Evolutionary conservation across 2,113 vertebrate genomes (phyloP).

Genomic region (Megaleporinus macrocephalus): DNA sequence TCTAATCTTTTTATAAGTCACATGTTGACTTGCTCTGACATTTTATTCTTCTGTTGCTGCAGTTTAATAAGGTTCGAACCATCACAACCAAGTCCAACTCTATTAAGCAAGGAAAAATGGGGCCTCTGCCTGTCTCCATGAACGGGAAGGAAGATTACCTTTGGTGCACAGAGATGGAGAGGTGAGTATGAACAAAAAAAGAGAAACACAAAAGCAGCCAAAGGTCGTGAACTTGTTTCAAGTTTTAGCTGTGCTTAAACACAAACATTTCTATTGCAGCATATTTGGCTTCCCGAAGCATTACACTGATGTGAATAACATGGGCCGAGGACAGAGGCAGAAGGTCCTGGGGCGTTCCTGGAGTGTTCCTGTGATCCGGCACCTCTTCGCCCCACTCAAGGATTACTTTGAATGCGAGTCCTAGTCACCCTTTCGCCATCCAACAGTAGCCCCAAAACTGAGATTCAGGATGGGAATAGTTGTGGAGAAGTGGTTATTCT

Average conservation of each 20-base stretch:
- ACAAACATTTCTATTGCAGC: slow-evolving; percentile 68
- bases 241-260: neutral
- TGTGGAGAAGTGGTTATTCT: neutral
- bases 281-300: slow-evolving; percentile 95
- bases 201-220: neutral
- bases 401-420: slow-evolving; percentile 95
- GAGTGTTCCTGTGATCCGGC: slow-evolving; percentile 92
- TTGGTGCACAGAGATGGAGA: slow-evolving; percentile 90
- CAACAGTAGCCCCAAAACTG: slow-evolving; percentile 1
- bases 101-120: slow-evolving; percentile 83
- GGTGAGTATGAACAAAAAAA: slow-evolving; percentile 64
- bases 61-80: slow-evolving; percentile 89
- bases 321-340: slow-evolving; percentile 84
- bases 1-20: neutral
- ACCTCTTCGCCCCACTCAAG: slow-evolving; percentile 93
- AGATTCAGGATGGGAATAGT: neutral
- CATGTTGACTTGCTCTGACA: neutral
- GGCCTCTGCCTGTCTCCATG: slow-evolving; percentile 85
- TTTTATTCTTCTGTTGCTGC: slow-evolving; percentile 55
- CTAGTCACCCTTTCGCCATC: slow-evolving; percentile 9
- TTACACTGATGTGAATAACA: slow-evolving; percentile 91
- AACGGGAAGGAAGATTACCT: slow-evolving; percentile 88
- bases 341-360: slow-evolving; percentile 90
- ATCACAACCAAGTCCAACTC: slow-evolving; percentile 90
- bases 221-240: no score